Percentiles rank a stretch among this genome's conserved stretches.
Conservation (phyloP, 2,797 vertebrate genomes). For the Hemibagrus guttatus region DNA sequence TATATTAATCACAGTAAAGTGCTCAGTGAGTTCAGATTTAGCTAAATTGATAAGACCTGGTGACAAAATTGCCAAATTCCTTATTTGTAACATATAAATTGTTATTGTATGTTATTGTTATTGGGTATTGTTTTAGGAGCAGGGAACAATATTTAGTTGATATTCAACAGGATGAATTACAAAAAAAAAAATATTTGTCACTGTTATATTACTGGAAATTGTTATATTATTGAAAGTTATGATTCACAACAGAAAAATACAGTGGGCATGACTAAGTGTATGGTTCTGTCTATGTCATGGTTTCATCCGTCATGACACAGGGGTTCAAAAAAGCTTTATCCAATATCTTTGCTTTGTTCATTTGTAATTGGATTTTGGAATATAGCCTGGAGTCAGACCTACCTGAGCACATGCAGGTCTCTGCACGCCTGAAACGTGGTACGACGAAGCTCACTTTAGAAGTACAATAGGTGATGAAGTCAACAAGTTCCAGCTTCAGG, state of each 20-base stretch:
- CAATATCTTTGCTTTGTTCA: neutral
- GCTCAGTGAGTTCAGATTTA: neutral
- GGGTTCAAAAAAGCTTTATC: neutral
- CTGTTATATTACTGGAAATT: neutral
- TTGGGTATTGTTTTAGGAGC: neutral
- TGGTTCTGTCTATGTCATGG: neutral
- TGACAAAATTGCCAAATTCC: neutral
- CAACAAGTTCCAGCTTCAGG: slow-evolving; percentile 77
- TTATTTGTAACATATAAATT: neutral
- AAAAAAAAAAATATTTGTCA: neutral
- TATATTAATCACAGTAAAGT: neutral
- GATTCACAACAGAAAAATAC: neutral
- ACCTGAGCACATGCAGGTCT: slow-evolving; percentile 75
- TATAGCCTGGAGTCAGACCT: neutral
- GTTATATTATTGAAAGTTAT: neutral
- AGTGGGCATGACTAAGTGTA: too few species aligned
- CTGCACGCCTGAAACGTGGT: slow-evolving; percentile 72
- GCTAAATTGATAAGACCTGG: neutral
- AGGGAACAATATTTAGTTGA: neutral
- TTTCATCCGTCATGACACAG: neutral
- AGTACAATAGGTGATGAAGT: slow-evolving; percentile 86
- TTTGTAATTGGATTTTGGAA: neutral
- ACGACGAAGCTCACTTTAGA: slow-evolving; percentile 89
- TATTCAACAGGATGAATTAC: neutral
- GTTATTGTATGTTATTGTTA: too few species aligned